Base-by-base conservation (phyloP, 1,140 invertebrate species). In the Drosophila sturtevanti region DNA sequence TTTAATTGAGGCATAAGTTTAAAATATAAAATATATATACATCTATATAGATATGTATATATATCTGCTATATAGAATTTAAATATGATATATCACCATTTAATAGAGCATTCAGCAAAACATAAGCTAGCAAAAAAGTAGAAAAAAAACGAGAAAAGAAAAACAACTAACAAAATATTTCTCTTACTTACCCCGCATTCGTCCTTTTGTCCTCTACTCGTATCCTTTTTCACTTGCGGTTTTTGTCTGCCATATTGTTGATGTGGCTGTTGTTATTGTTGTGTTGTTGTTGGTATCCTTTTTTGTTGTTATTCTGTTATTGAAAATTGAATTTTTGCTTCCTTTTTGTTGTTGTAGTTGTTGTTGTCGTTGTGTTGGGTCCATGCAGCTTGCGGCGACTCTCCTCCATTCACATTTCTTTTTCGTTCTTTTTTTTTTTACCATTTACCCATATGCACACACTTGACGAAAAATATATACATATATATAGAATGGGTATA, bases 241-340 rank as follows among this genome's bases (percentile, higher is more conserved):
- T 81, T 77, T 68, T 68, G 56, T 68, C 72, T 64, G 63, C 37
- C 73, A 69, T 76, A 77, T 76, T 72, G 64, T 72, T 74, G 52
- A 64, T 63, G 61, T 63, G 62, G 34, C 58, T 63, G 48, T 72
- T 56, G 64, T 65, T 31, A 7, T 31, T 31, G 0, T 31, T 31
- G 27, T 66, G 34, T 34, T 67, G 35, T 54, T 54, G 38, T 24
- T 18, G 41, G 48, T 59, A 63, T 55, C 16, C 35, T 38, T 48
- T 48, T 48, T 48, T 48, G 41, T 48, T 48, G 41, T 80, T 77
- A 76, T 64, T 81, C 44, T 72, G 73, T 77, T 73, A 87, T 87
- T 85, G 82, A 64, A 81, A 87, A 81, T 81, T 81, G 74, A 75
- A 81, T 72, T 85, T 77, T 70, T 63, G 63, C 48, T 44, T 63